phyloP scores from a whole-genome alignment of 2,888 invertebrate species.

The Atherix ibis region DNA sequence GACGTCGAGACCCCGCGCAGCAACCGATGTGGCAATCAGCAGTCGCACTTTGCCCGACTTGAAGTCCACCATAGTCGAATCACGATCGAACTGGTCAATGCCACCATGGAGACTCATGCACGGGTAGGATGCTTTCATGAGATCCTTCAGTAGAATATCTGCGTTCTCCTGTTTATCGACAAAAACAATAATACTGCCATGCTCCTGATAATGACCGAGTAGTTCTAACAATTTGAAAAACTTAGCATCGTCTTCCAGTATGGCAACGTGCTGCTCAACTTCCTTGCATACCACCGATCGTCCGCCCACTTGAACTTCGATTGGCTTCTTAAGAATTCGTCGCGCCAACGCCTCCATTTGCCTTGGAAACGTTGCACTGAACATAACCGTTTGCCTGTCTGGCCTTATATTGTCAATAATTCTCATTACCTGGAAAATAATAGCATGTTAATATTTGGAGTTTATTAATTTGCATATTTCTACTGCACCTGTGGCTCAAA shows the following conservation, averaged over 20 bases:
- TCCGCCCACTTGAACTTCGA: slow-evolving; percentile 95
- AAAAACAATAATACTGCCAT: slow-evolving; percentile 90
- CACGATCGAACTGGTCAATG: slow-evolving; percentile 98
- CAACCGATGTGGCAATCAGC: slow-evolving; percentile 94
- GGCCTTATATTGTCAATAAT: slow-evolving; percentile 95
- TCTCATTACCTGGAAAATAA: slow-evolving; percentile 70
- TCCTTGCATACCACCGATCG: slow-evolving; percentile 95
- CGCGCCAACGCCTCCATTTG: slow-evolving; percentile 98
- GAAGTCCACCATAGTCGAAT: slow-evolving; percentile 94
- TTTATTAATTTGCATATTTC: no score
- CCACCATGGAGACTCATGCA: slow-evolving; percentile 98
- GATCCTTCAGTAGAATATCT: slow-evolving; percentile 78
- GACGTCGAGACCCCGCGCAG: slow-evolving; percentile 95
- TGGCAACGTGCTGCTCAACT: slow-evolving; percentile 86
- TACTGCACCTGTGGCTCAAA: slow-evolving; percentile 51
- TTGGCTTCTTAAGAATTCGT: slow-evolving; percentile 81
- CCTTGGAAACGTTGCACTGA: slow-evolving; percentile 96
- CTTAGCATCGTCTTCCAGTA: slow-evolving; percentile 92
- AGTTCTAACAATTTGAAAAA: slow-evolving; percentile 93
- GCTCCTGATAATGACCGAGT: slow-evolving; percentile 81
- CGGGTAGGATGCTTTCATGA: slow-evolving; percentile 91
- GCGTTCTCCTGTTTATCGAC: slow-evolving; percentile 98
- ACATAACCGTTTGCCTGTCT: slow-evolving; percentile 96
- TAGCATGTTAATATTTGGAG: no score
- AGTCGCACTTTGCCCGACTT: slow-evolving; percentile 87